Conservation (phyloP, 2,888 invertebrate species). For the Xanthorhoe spadicearia region DNA sequence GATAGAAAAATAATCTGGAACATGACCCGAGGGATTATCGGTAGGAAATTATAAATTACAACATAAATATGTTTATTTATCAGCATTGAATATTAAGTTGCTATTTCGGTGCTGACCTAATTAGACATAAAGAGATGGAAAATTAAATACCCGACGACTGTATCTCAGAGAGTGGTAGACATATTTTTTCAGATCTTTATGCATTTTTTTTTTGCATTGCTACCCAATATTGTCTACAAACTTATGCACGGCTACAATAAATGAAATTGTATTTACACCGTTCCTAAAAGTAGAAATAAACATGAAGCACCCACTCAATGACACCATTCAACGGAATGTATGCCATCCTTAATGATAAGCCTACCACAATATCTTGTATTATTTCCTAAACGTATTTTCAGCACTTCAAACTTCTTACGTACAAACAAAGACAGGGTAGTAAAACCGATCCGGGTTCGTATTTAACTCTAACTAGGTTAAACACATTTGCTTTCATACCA, state of each 20-base stretch:
- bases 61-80: not conserved
- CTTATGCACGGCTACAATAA: no score
- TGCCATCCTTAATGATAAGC: not conserved
- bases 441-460: slow-evolving; percentile 40
- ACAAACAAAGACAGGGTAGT: slow-evolving; percentile 38
- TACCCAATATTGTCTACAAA: no score
- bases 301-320: not conserved
- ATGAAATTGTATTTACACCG: not conserved
- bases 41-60: slow-evolving; percentile 22
- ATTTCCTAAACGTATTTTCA: slow-evolving; percentile 5
- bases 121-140: not conserved
- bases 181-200: no score
- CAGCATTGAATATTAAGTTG: not conserved
- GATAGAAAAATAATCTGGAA: slow-evolving; percentile 35
- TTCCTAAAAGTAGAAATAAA: not conserved
- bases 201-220: no score
- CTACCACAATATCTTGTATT: slow-evolving; percentile 4
- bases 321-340: not conserved
- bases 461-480: slow-evolving; percentile 53
- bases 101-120: not conserved
- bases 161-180: no score
- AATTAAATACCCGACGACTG: no score
- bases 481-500: slow-evolving; percentile 39
- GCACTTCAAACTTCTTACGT: slow-evolving; percentile 15
- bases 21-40: slow-evolving; percentile 34